Conservation (phyloP, 2,888 invertebrate genomes). For the Toxonevra muliebris region DNA sequence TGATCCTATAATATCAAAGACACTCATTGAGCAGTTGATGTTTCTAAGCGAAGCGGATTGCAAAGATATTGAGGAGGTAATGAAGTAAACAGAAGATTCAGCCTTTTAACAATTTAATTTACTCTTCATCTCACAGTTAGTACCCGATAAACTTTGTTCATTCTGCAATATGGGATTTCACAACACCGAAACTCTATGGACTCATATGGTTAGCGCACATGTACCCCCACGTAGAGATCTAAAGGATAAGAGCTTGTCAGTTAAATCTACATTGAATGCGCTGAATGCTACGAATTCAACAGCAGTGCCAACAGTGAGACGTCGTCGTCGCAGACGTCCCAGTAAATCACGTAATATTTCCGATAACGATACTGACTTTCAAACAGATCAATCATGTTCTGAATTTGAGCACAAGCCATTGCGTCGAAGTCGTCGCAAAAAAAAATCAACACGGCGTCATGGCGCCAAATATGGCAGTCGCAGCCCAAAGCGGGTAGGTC, state of each 20-base stretch:
- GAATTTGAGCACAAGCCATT: neutral
- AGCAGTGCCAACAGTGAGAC: neutral
- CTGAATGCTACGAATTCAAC: neutral
- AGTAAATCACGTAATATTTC: neutral
- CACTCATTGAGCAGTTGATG: slow-evolving; percentile 20
- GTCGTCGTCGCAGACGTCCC: slow-evolving; percentile 10
- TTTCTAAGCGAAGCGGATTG: slow-evolving; percentile 22
- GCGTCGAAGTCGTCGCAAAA: slow-evolving; percentile 19
- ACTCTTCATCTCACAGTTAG: slow-evolving; percentile 5
- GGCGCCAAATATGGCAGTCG: too few species aligned
- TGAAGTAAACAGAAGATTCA: neutral
- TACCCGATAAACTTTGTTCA: slow-evolving; percentile 20
- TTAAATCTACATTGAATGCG: too few species aligned
- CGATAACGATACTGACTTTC: slow-evolving; percentile 1
- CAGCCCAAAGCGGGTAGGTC: slow-evolving; percentile 4
- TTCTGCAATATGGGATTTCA: slow-evolving; percentile 27
- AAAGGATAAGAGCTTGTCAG: too few species aligned
- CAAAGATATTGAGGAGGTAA: slow-evolving; percentile 23
- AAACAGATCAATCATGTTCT: neutral
- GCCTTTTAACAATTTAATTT: neutral
- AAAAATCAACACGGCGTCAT: too few species aligned
- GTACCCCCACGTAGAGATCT: neutral
- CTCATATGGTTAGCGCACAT: slow-evolving; percentile 33
- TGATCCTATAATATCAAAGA: slow-evolving; percentile 13
- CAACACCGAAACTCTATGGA: slow-evolving; percentile 27